Conservation (phyloP, 2,888 invertebrate species). For the Limnephilus auricula region DNA sequence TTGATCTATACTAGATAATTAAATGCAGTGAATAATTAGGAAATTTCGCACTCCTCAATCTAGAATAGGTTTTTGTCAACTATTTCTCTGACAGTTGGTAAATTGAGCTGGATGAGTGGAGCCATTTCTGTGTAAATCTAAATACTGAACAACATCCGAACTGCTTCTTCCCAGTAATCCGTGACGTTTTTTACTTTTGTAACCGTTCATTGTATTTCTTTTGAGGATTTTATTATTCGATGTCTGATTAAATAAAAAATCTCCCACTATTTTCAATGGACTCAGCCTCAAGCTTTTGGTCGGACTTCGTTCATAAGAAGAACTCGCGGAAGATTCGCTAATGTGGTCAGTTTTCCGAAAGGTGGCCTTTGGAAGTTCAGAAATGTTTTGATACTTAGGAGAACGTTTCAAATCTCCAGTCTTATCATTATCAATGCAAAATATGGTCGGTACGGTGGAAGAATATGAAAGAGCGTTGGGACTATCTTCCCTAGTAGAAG, state of each 20-base stretch:
- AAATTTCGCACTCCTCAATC: background rate
- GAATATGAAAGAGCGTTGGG: slow-evolving; percentile 27
- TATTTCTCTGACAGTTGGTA: background rate
- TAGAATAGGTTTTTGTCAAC: slow-evolving; percentile 34
- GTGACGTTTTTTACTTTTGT: slow-evolving; percentile 49
- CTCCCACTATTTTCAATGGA: slow-evolving; percentile 73
- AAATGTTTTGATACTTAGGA: slow-evolving; percentile 55
- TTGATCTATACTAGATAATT: background rate
- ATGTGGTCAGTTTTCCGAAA: slow-evolving; percentile 34
- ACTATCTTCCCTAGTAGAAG: background rate
- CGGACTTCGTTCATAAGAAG: slow-evolving; percentile 67
- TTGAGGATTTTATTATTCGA: slow-evolving; percentile 59
- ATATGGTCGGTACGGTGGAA: slow-evolving; percentile 41
- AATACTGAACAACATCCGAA: slow-evolving; percentile 61
- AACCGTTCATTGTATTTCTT: slow-evolving; percentile 45
- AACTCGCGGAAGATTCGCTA: slow-evolving; percentile 64
- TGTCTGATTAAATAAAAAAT: slow-evolving; percentile 70
- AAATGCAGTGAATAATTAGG: slow-evolving; percentile 18
- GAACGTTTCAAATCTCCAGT: slow-evolving; percentile 45
- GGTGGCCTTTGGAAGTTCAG: slow-evolving; percentile 8
- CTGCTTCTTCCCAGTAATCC: slow-evolving; percentile 48
- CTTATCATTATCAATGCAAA: slow-evolving; percentile 56
- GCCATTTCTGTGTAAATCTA: slow-evolving; percentile 62
- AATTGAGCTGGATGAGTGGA: background rate
- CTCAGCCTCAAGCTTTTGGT: slow-evolving; percentile 70